Base-by-base conservation (phyloP, 2,888 invertebrate species). In the Phengaris alcon region DNA sequence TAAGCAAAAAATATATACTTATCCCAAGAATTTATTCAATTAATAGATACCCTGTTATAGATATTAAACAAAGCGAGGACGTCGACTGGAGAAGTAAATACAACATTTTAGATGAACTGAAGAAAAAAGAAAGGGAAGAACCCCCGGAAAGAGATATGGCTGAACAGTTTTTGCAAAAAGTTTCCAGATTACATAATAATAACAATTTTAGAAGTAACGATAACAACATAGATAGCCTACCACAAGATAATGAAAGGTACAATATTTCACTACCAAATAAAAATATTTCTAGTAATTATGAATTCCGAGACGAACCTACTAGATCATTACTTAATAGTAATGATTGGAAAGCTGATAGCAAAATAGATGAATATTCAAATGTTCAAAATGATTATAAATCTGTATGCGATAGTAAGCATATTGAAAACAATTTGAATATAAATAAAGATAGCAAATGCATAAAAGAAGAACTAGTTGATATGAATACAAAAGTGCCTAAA, bases 41-140 rank as follows among this genome's bases (percentile, higher is more conserved):
- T 5, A 6, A 8, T 72, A 76, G 79, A 70, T 80, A 79, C 54
- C 76, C 81, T 8, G 79, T 76, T 77, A 74, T 77, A 15, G 80
- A 82, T 75, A 59, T 48, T 57, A 73, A 75, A 72, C 77, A 68
- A 73, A 54, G 10, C 3, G 72, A 86, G 59, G 86, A 84, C 76
- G 77, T 76, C 48, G 90, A 92, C 79, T 93, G 93, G 93, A 90
- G 87, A 82, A 90, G 85, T 77, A 93, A 93, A 85, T 93, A 93
- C 77, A 87, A 89, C 74, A 93, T 93, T 80, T 84, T 93, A 79
- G 84, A 90, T 59, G 80, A 87, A 80, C 79, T 93, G 69, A 91
- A 90, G 78, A 84, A 84, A 76, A 83, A 82, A 74, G 89, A 89
- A 77, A 86, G 85, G 76, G 84, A 83, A 77, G 82, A 70, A 44